Percentiles rank a stretch among this genome's conserved stretches.
Evolutionary conservation across 2,797 vertebrate species (phyloP).

Genomic region (Dicrostonyx torquatus): DNA sequence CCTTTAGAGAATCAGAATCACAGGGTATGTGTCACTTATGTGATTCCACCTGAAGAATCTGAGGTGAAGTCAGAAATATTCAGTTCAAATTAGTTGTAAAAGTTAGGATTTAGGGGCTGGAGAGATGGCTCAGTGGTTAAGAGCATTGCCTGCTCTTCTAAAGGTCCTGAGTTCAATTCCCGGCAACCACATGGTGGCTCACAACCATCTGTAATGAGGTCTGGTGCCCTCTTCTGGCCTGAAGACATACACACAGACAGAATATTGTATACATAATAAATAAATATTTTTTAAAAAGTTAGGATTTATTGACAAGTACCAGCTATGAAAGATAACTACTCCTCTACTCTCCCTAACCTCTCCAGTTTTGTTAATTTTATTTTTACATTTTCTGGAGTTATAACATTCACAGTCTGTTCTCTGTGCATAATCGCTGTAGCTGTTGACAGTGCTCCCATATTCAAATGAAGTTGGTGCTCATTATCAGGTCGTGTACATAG

Average conservation of each 20-base stretch:
- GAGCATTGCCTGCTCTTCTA: too few relatives aligned
- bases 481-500: neutral
- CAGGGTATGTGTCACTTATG: neutral
- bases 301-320: neutral
- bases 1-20: neutral
- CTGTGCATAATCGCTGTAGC: neutral
- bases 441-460: neutral
- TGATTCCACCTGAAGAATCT: neutral
- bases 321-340: neutral
- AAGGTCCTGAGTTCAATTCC: too few relatives aligned
- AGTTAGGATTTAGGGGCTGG: neutral
- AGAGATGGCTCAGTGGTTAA: too few relatives aligned
- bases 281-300: neutral
- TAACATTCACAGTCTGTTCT: constrained; percentile 30
- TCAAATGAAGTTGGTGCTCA: neutral
- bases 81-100: neutral
- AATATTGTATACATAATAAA: too few relatives aligned
- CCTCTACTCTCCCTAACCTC: neutral
- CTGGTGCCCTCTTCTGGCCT: too few relatives aligned
- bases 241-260: too few relatives aligned
- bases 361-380: constrained; percentile 26
- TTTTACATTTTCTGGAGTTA: constrained; percentile 51
- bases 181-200: too few relatives aligned
- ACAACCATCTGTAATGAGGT: too few relatives aligned
- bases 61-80: neutral